phyloP scores from a whole-genome alignment of 2,113 vertebrate species.

The Hystrix brachyura region DNA sequence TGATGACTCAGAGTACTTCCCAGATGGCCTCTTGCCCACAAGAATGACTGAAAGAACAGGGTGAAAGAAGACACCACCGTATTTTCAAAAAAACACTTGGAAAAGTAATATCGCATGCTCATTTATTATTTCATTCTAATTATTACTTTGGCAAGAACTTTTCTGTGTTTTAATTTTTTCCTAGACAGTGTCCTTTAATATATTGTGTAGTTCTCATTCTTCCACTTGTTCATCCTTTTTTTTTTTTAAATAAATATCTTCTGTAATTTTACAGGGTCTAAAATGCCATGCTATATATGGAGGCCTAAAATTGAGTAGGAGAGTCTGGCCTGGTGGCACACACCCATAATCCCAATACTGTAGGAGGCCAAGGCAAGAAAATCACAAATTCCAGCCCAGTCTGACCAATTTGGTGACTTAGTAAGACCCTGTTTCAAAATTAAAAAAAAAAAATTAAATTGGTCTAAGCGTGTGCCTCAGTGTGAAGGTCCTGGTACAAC shows the following conservation, averaged over 20 bases:
- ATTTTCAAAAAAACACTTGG: slow-evolving; percentile 25
- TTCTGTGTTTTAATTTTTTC: not conserved
- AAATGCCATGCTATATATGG: too few relatives aligned
- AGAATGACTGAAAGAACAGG: not conserved
- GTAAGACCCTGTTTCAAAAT: not conserved
- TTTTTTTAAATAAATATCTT: not conserved
- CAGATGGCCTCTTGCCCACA: not conserved
- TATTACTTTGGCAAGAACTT: not conserved
- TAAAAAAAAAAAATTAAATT: not conserved
- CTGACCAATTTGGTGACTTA: not conserved
- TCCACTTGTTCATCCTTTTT: not conserved
- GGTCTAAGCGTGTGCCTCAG: not conserved
- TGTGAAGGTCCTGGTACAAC: not conserved
- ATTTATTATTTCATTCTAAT: not conserved
- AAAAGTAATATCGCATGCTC: not conserved
- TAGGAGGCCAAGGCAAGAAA: not conserved
- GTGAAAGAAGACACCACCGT: not conserved
- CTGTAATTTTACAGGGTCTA: not conserved
- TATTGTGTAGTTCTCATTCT: not conserved
- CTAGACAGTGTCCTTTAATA: not conserved
- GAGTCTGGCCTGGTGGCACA: not conserved
- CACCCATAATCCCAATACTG: not conserved
- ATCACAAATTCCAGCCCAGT: not conserved
- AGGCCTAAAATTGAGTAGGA: not conserved
- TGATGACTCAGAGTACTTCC: not conserved